These are phyloP conservation scores for Synanthedon vespiformis DNA, from an alignment of 2,888 invertebrate species.

Conservation along the genomic window DNA sequence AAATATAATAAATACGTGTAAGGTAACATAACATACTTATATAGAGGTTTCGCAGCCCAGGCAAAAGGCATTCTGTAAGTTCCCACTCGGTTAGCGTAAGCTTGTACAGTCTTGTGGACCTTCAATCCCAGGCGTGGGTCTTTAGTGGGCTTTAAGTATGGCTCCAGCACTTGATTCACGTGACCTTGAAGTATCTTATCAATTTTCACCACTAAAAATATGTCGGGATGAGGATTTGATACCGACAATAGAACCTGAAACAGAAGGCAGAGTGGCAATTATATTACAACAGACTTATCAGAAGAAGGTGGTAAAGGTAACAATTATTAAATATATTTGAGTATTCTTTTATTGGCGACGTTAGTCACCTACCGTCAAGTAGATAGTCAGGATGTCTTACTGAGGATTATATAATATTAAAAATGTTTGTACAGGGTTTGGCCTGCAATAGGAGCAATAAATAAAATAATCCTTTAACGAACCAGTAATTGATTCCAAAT, in stretches of 20 bases:
- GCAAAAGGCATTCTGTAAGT: conserved; percentile 96
- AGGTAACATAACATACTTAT: conserved; percentile 50
- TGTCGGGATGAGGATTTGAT: conserved; percentile 88
- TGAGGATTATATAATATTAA: too few species aligned
- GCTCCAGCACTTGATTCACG: conserved; percentile 86
- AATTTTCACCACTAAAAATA: conserved; percentile 91
- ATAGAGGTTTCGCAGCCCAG: conserved; percentile 94
- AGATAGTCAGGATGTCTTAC: too few species aligned
- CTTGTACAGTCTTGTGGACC: conserved; percentile 83
- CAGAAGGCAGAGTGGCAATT: background rate
- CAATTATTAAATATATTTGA: too few species aligned
- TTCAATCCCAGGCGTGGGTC: conserved; percentile 84
- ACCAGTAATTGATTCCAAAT: too few species aligned
- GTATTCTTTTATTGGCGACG: too few species aligned
- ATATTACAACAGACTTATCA: background rate
- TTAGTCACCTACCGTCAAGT: too few species aligned
- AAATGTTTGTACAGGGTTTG: too few species aligned
- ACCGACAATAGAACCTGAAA: conserved; percentile 88
- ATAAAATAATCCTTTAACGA: too few species aligned
- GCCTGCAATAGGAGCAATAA: too few species aligned
- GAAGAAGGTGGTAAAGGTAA: background rate
- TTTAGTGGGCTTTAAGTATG: conserved; percentile 85
- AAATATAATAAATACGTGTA: background rate
- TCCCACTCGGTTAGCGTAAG: conserved; percentile 85
- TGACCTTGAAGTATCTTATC: conserved; percentile 94